Evolutionary conservation across 2,797 vertebrate species (phyloP), one percentile per base, ranked within the genome.

Genomic region (Aldrovandia affinis): DNA sequence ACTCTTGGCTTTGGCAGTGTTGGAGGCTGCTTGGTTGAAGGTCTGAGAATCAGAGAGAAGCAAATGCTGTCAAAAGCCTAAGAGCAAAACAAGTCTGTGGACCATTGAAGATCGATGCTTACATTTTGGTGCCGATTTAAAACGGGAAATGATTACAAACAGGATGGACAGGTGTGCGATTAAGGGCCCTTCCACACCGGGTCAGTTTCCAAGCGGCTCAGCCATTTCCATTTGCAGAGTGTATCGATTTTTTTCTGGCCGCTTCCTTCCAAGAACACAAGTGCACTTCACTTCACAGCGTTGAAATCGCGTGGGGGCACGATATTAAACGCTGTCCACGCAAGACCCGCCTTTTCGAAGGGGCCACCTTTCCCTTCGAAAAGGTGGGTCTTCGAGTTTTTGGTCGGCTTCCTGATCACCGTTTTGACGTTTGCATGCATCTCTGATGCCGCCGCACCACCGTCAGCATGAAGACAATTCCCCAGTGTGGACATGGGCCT

Each of bases 1-100:
- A 91, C 90, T 89, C 94, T 90, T 89, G 94, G 91, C 93, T 96
- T 96, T 92, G 96, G 93, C 89, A 93, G 92, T 2, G 92, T 96
- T 0, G 93, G 94, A 28, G 96, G 97, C 2, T 95, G 95, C 84
- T 93, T 96, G 52, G 94, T 95, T 87, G 94, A 93, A 36, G 95
- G 93, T 91, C 98, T 99, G 47, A 54, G 68, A 87, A 18, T 25
- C 30, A 79, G 33, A 82, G 81, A 61, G 22, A 78, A 78, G 81
- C 30, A 28, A 22, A 36, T 59, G n/a, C 65, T 8, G 25, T 83
- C 73, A 77, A 9, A 77, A 44, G 14, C 33, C 6, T 30, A 22
- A 47, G 3, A n/a, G 73, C 18, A 3, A 14, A 33, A 68, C 63
- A 42, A 73, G 2, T 39, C 15, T 5, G 9, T n/a, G 22, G 59